These are phyloP conservation scores for Diuraphis noxia DNA, from an alignment of 1,140 invertebrate species.

Conservation along the genomic window DNA sequence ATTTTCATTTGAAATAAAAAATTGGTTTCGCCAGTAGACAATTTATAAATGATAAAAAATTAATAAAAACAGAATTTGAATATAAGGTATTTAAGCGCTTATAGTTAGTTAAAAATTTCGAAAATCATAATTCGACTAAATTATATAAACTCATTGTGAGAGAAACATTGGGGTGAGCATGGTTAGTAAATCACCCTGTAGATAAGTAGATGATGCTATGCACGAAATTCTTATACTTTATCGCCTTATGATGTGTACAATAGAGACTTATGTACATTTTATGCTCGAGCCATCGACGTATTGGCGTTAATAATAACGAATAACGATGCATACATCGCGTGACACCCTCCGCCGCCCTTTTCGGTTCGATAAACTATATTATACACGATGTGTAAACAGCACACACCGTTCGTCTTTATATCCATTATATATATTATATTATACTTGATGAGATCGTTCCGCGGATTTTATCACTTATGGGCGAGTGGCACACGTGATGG, in stretches of 20 bases:
- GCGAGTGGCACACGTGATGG: constrained; percentile 13
- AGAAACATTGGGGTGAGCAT: no score
- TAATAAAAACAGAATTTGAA: no score
- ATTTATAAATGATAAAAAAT: no score
- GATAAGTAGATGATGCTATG: background rate
- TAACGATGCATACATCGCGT: background rate
- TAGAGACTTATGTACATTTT: background rate
- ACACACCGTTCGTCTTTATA: background rate
- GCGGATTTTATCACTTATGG: constrained; percentile 37
- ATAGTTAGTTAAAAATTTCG: no score
- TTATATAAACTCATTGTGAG: no score
- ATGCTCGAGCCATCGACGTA: background rate
- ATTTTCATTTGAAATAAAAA: no score
- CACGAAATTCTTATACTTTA: background rate
- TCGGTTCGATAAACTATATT: background rate
- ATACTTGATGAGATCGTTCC: constrained; percentile 41
- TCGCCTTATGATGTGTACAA: background rate
- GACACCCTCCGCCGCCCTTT: background rate
- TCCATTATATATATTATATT: background rate
- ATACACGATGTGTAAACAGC: background rate
- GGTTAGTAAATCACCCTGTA: background rate
- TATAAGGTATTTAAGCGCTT: no score
- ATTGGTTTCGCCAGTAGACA: no score
- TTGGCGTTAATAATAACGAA: constrained; percentile 19
- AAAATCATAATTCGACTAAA: no score